Conservation (phyloP, 2,113 vertebrate species). For the Craseonycteris thonglongyai region DNA sequence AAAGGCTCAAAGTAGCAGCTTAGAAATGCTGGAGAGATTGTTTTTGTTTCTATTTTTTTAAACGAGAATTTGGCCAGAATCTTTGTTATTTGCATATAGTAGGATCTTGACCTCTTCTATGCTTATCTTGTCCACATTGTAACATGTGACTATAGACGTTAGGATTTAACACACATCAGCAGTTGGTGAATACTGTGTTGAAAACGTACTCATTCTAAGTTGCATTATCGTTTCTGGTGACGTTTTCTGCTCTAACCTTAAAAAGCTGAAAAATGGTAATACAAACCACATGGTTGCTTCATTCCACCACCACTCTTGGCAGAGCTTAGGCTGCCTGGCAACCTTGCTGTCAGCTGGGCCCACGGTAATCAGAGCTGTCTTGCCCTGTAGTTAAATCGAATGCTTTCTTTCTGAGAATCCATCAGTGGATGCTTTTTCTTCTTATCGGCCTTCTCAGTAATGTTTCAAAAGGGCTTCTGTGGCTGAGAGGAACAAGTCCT, state of each 20-base stretch:
- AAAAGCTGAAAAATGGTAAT: conserved; percentile 77
- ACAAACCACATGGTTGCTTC: conserved; percentile 78
- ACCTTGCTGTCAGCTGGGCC: conserved; percentile 70
- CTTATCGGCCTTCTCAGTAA: conserved; percentile 59
- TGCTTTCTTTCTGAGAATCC: conserved; percentile 73
- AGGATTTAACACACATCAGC: conserved; percentile 74
- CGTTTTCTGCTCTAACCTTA: conserved; percentile 75
- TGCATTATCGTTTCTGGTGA: conserved; percentile 73
- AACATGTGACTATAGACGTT: conserved; percentile 70
- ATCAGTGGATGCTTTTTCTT: conserved; percentile 60
- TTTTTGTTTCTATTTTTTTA: background rate
- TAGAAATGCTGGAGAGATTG: conserved; percentile 19
- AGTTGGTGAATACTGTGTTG: conserved; percentile 67
- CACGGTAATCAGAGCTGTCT: conserved; percentile 56
- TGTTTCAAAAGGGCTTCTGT: conserved; percentile 57
- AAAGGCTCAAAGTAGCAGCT: conserved; percentile 53
- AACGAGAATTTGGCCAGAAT: conserved; percentile 56
- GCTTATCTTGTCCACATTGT: conserved; percentile 58
- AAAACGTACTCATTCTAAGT: conserved; percentile 74
- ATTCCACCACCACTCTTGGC: conserved; percentile 73
- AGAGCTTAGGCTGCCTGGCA: conserved; percentile 68
- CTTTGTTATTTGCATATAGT: conserved; percentile 55
- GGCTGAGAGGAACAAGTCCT: conserved; percentile 31
- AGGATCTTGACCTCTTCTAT: conserved; percentile 61
- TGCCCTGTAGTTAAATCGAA: conserved; percentile 70